Conservation (phyloP, 2,888 invertebrate genomes). For the Rhagonycha fulva region DNA sequence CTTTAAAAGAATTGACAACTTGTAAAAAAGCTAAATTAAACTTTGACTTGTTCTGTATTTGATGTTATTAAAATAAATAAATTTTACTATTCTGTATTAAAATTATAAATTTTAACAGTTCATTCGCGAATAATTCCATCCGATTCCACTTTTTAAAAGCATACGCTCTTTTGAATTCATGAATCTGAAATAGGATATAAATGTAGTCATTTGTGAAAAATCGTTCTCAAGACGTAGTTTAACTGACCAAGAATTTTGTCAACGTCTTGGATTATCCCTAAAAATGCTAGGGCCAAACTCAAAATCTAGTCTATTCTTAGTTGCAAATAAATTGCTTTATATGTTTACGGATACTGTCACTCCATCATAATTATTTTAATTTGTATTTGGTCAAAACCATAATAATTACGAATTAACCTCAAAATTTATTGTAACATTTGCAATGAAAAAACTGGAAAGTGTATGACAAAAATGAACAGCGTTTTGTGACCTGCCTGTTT, state of each 20-base stretch:
- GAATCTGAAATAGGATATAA: slow-evolving; percentile 34
- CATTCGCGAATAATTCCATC: neutral
- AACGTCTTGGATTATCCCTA: slow-evolving; percentile 33
- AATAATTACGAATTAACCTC: neutral
- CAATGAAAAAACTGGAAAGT: neutral
- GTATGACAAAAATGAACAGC: neutral
- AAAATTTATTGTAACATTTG: neutral
- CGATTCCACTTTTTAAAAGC: slow-evolving; percentile 24
- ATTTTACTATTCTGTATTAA: neutral
- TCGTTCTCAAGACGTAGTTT: slow-evolving; percentile 29
- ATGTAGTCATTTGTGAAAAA: slow-evolving; percentile 36
- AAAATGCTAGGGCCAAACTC: slow-evolving; percentile 16
- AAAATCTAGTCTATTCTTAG: slow-evolving; percentile 1
- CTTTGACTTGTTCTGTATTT: neutral
- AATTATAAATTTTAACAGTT: neutral
- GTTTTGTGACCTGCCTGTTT: neutral
- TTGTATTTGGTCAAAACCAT: neutral
- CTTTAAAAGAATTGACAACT: neutral
- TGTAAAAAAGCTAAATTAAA: neutral
- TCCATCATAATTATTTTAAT: neutral
- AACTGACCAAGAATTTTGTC: slow-evolving; percentile 38
- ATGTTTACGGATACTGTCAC: slow-evolving; percentile 1
- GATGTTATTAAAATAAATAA: neutral
- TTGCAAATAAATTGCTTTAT: slow-evolving; percentile 14
- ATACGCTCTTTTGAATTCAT: slow-evolving; percentile 33